Percentiles rank a stretch among this genome's conserved stretches.
Evolutionary conservation across 2,113 vertebrate species (phyloP).

Genomic region (Epinephelus moara): DNA sequence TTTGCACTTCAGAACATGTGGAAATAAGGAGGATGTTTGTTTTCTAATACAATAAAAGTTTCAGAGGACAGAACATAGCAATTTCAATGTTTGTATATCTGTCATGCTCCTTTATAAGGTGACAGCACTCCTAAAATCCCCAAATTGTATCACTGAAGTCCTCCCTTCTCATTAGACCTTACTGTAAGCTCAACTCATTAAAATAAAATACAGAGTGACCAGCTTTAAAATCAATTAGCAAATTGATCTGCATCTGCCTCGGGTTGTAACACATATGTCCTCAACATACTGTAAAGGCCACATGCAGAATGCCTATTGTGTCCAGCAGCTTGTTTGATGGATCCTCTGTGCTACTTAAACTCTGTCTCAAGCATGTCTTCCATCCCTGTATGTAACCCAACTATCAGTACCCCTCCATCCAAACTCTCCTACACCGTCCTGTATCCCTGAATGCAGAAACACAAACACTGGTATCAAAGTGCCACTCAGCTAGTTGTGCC

Average conservation of each 20-base stretch:
- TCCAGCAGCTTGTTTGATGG: neutral
- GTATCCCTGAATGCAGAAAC: conserved; percentile 29
- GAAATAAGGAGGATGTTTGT: neutral
- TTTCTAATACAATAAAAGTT: neutral
- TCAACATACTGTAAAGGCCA: neutral
- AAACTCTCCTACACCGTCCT: neutral
- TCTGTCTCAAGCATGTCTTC: neutral
- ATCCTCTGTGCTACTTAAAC: neutral
- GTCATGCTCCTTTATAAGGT: neutral
- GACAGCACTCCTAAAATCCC: no score
- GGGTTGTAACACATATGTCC: neutral
- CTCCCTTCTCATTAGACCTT: no score
- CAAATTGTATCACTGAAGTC: no score
- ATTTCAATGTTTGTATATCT: neutral
- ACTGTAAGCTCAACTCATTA: neutral
- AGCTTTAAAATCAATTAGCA: conserved; percentile 17
- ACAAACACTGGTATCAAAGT: conserved; percentile 55
- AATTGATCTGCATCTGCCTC: conserved; percentile 3
- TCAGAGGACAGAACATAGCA: neutral
- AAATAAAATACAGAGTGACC: neutral
- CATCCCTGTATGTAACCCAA: neutral
- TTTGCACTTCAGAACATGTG: neutral
- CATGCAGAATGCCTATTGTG: neutral
- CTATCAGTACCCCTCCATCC: conserved; percentile 5
- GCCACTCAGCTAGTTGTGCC: conserved; percentile 50